phyloP scores from a whole-genome alignment of 1,140 invertebrate species.

The Ridgeia piscesae region DNA sequence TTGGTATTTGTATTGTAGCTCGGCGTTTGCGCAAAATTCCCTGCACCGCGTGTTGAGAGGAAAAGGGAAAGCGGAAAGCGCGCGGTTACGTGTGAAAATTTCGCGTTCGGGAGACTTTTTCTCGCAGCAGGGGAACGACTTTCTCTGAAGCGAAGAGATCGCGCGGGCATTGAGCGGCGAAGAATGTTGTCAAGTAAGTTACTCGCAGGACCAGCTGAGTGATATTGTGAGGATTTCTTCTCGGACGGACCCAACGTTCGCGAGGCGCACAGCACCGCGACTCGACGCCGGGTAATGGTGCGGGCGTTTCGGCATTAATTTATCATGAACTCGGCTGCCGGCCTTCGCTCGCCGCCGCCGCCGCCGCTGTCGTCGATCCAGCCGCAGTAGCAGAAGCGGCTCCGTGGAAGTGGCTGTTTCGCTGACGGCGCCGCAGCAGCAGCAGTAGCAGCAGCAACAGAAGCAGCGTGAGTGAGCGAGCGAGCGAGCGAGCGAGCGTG shows the following conservation, averaged over 20 bases:
- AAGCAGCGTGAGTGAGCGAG: no score
- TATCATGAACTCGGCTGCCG: background rate
- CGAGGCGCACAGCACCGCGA: background rate
- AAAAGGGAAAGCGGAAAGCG: background rate
- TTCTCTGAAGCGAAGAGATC: background rate
- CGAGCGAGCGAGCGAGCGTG: no score
- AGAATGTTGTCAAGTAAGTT: conserved; percentile 1
- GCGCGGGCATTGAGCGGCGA: no score
- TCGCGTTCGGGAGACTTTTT: background rate
- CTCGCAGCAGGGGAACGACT: background rate
- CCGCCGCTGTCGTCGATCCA: background rate
- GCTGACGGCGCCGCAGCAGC: background rate
- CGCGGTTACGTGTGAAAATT: background rate
- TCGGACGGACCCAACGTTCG: background rate
- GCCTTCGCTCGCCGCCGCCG: background rate
- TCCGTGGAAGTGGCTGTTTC: conserved; percentile 6
- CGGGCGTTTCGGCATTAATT: conserved; percentile 3
- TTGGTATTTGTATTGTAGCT: no score
- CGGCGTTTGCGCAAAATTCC: no score
- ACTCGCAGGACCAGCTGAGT: background rate
- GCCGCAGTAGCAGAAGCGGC: background rate
- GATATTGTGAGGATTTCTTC: background rate
- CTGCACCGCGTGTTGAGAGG: background rate
- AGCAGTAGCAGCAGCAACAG: background rate
- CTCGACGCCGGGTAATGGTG: background rate